Evolutionary conservation across 1,140 invertebrate genomes (phyloP).

Genomic region (Bombus waltoni): DNA sequence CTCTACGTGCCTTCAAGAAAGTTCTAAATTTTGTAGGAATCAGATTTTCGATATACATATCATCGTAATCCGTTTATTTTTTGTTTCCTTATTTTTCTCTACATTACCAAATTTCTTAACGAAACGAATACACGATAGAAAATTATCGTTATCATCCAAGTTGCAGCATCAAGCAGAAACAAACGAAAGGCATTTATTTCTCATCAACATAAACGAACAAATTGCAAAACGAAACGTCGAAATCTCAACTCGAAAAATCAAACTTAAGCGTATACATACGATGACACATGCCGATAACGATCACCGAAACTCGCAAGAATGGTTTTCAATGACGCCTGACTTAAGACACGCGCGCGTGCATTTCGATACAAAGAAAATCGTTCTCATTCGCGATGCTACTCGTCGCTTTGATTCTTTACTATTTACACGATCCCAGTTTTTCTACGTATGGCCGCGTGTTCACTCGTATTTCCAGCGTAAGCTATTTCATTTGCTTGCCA

Average conservation of each 20-base stretch:
- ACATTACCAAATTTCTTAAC: too few relatives aligned
- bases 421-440: slow-evolving; percentile 13
- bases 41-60: too few relatives aligned
- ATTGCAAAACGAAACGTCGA: neutral
- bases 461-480: slow-evolving; percentile 38
- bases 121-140: too few relatives aligned
- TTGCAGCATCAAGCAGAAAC: neutral
- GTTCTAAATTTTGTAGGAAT: too few relatives aligned
- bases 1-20: too few relatives aligned
- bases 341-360: neutral
- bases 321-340: neutral
- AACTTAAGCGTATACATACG: neutral
- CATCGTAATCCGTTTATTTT: too few relatives aligned
- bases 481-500: slow-evolving; percentile 42
- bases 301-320: neutral
- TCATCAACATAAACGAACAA: neutral
- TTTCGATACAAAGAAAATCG: slow-evolving; percentile 7
- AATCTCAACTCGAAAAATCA: neutral
- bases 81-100: too few relatives aligned
- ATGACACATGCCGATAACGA: neutral
- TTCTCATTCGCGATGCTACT: slow-evolving; percentile 23
- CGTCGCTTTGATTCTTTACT: slow-evolving; percentile 39
- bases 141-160: too few relatives aligned
- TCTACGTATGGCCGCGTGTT: neutral
- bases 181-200: neutral